phyloP scores from a whole-genome alignment of 1,140 invertebrate genomes.

The Drosophila repletoides region DNA sequence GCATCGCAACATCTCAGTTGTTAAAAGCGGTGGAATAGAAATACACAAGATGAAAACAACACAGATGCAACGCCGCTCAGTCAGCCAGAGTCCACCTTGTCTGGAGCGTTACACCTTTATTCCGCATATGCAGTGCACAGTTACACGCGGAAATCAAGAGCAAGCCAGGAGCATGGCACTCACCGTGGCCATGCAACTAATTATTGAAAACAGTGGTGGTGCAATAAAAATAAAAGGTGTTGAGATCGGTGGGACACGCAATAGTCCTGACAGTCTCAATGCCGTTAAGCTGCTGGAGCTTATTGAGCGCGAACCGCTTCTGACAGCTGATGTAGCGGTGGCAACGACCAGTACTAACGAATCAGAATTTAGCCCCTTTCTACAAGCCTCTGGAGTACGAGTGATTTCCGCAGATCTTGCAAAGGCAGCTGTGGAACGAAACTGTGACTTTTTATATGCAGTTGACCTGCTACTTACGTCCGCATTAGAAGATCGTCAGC shows the following conservation, averaged over 20 bases:
- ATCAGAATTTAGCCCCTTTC: slow-evolving; percentile 67
- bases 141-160: slow-evolving; percentile 83
- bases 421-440: slow-evolving; percentile 84
- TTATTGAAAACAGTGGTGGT: slow-evolving; percentile 89
- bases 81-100: slow-evolving; percentile 88
- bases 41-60: slow-evolving; percentile 95
- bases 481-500: slow-evolving; percentile 58
- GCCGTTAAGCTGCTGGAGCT: slow-evolving; percentile 84
- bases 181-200: slow-evolving; percentile 86
- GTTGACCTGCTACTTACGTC: slow-evolving; percentile 84
- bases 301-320: slow-evolving; percentile 86
- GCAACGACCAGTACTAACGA: slow-evolving; percentile 82
- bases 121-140: slow-evolving; percentile 85
- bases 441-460: slow-evolving; percentile 86
- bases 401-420: slow-evolving; percentile 84
- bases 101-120: slow-evolving; percentile 93
- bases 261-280: slow-evolving; percentile 85
- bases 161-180: slow-evolving; percentile 84
- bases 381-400: slow-evolving; percentile 83
- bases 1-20: slow-evolving; percentile 89
- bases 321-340: slow-evolving; percentile 85
- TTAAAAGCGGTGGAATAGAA: slow-evolving; percentile 94
- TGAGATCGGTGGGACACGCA: slow-evolving; percentile 87
- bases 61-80: slow-evolving; percentile 91
- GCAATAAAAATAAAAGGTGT: slow-evolving; percentile 88